Base-by-base conservation (phyloP, 2,797 vertebrate species). In the Trachops cirrhosus region DNA sequence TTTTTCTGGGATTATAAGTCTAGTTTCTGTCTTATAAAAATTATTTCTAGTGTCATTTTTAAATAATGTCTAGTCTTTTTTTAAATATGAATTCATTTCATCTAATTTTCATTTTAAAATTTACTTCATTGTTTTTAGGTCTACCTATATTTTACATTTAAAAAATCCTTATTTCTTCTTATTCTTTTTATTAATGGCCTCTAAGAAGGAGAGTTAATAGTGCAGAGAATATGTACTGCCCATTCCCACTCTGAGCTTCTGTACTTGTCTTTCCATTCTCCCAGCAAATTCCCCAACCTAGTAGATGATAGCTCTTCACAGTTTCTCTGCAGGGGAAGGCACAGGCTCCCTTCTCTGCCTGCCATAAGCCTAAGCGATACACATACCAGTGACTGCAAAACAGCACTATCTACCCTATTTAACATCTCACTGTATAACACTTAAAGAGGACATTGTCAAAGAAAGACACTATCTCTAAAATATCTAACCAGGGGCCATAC, bases 11-110 rank as follows among this genome's bases (percentile, higher is more conserved):
- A 78, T 71, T 87, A 1, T 48, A 90, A 75, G 16, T 62, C 75
- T 77, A 68, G 68, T 90, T 90, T 70, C 86, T 75, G 5, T 74
- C 86, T 71, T 71, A 93, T 70, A 70, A 46, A 90, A 90, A 77
- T 83, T 93, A 79, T 44, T 73, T 89, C 59, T 48, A 50, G 39
- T 95, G 48, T 87, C 26, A 82, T 48, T 94, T 94, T 83, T 82
- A 77, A 52, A 52, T 50, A 50, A 50, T 19, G 50, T 52, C 50
- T 52, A 52, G 18, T 52, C 50, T 52, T 6, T 86, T 88, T 62
- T 88, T 64, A 67, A 96, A 84, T 21, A 75, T 87, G n/a, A 8
- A 44, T 29, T 91, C 44, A 71, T 62, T 92, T 91, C 74, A 62
- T 0, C 54, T 71, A 67, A 90, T 91, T 86, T 89, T 89, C 62